Conservation (phyloP, 2,888 invertebrate species). For the Acanthosoma haemorrhoidale region DNA sequence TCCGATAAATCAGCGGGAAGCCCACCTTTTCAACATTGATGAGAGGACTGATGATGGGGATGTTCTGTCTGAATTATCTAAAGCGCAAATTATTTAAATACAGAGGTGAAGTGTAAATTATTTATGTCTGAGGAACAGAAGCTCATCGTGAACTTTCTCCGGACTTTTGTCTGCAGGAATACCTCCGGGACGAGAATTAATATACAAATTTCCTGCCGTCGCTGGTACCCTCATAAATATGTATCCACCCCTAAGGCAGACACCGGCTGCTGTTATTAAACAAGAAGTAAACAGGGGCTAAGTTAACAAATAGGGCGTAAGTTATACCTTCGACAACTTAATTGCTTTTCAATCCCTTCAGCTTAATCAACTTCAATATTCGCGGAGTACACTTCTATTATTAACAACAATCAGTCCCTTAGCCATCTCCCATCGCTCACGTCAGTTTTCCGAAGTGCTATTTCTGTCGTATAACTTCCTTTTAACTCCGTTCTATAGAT, state of each 20-base stretch:
- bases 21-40: too few species aligned
- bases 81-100: conserved; percentile 2
- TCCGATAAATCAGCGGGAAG: too few species aligned
- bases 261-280: conserved; percentile 16
- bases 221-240: conserved; percentile 24
- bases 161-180: conserved; percentile 5
- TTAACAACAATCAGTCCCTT: neutral
- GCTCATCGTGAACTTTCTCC: neutral
- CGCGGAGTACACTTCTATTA: conserved; percentile 8
- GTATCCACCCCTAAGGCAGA: conserved; percentile 13
- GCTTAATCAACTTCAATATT: conserved; percentile 10
- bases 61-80: neutral
- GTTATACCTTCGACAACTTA: conserved; percentile 14
- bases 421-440: too few species aligned
- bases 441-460: too few species aligned
- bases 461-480: too few species aligned
- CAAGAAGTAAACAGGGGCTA: conserved; percentile 13
- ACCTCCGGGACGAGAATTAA: neutral
- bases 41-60: too few species aligned
- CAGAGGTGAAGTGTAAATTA: conserved; percentile 1
- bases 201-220: conserved; percentile 17
- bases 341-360: conserved; percentile 14
- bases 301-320: conserved; percentile 19
- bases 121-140: neutral
- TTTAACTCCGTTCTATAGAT: too few species aligned